phyloP scores from a whole-genome alignment of 2,113 vertebrate genomes.

The Rhea americana region DNA sequence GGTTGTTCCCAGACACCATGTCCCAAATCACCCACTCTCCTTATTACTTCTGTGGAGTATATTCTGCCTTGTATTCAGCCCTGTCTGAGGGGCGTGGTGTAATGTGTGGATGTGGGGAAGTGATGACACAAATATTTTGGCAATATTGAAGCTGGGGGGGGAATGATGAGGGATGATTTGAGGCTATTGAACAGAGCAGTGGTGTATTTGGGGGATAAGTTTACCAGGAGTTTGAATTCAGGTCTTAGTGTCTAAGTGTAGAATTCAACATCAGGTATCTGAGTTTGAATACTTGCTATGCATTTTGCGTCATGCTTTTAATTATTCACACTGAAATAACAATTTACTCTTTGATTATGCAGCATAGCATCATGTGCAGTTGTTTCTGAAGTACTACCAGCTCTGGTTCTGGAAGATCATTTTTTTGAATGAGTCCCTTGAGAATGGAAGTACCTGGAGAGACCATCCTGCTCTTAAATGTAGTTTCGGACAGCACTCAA shows the following conservation, averaged over 20 bases:
- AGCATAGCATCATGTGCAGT: background rate
- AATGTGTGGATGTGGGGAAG: too few species aligned
- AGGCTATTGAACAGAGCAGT: background rate
- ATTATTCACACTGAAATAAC: background rate
- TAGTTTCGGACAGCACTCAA: background rate
- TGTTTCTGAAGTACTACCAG: background rate
- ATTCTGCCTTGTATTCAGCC: background rate
- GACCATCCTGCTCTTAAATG: rapidly evolving
- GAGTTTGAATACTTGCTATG: background rate
- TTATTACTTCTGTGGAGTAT: background rate
- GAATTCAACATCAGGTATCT: background rate
- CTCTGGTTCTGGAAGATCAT: background rate
- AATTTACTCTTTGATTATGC: background rate
- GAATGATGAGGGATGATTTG: background rate
- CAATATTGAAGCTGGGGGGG: background rate
- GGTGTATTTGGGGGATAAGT: background rate
- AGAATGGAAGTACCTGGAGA: background rate
- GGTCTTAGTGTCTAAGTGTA: background rate
- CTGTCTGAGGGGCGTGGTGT: background rate
- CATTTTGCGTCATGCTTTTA: background rate
- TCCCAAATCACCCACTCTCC: too few species aligned
- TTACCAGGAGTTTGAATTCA: background rate
- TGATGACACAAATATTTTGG: background rate
- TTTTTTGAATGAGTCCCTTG: background rate
- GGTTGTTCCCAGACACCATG: background rate